Conservation (phyloP, 2,888 invertebrate genomes). For the Ochropacha duplaris region DNA sequence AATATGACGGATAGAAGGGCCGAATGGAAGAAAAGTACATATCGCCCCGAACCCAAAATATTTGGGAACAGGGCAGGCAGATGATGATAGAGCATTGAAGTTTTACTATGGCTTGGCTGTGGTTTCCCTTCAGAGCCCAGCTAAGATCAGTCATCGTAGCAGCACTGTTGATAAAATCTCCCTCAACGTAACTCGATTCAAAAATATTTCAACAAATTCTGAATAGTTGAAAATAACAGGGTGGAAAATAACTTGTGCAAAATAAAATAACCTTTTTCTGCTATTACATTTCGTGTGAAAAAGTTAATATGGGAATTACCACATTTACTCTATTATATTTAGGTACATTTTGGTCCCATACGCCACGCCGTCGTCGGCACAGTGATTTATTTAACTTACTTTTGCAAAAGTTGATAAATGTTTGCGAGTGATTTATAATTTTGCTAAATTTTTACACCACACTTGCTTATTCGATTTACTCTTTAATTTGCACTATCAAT, state of each 20-base stretch:
- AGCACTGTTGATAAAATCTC: neutral
- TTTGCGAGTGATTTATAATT: neutral
- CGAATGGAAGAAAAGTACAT: too few relatives aligned
- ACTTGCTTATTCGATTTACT: neutral
- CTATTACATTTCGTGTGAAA: neutral
- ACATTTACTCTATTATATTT: neutral
- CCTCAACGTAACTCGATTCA: too few relatives aligned
- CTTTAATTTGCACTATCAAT: too few relatives aligned
- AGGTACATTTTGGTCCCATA: neutral
- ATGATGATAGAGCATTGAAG: too few relatives aligned
- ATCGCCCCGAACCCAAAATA: too few relatives aligned
- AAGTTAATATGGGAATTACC: neutral
- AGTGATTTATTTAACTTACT: neutral
- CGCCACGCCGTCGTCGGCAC: neutral
- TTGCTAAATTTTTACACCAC: neutral
- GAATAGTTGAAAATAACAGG: too few relatives aligned
- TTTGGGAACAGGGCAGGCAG: too few relatives aligned
- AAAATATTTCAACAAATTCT: too few relatives aligned
- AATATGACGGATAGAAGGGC: too few relatives aligned
- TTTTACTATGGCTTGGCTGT: too few relatives aligned
- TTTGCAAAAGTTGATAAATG: neutral
- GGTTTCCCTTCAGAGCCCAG: too few relatives aligned
- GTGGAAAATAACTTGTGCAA: neutral
- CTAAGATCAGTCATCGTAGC: neutral
- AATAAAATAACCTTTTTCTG: neutral